These are phyloP conservation scores for Centropus bengalensis DNA, from an alignment of 2,113 vertebrate genomes.

Conservation along the genomic window DNA sequence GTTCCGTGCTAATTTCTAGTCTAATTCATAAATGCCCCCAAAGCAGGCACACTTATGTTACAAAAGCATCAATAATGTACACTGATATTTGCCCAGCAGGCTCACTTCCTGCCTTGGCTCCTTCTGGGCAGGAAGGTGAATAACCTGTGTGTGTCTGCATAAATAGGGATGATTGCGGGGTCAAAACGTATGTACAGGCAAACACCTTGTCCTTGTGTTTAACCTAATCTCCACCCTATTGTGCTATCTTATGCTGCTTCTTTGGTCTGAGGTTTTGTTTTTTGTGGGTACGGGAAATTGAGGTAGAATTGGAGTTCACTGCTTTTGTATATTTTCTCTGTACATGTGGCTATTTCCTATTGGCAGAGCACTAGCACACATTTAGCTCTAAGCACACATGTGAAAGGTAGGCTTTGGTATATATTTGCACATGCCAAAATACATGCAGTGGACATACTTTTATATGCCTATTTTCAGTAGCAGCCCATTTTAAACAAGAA, in stretches of 20 bases:
- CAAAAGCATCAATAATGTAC: conserved; percentile 29
- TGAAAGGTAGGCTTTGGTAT: not conserved
- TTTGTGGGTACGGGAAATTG: not conserved
- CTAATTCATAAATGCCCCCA: conserved; percentile 36
- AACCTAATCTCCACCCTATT: conserved; percentile 4
- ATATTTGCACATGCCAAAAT: conserved; percentile 11
- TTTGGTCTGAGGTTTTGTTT: conserved; percentile 43
- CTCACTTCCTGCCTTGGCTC: not conserved
- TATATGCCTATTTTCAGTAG: not conserved
- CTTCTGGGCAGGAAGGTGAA: conserved; percentile 29
- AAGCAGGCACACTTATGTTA: not conserved
- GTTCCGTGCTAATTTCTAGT: conserved; percentile 22
- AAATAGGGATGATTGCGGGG: conserved; percentile 23
- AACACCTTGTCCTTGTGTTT: not conserved
- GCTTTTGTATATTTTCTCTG: not conserved
- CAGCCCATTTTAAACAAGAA: not conserved
- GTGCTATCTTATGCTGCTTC: not conserved
- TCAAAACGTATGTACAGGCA: conserved; percentile 33
- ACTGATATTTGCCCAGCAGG: conserved; percentile 20
- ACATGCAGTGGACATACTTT: not conserved
- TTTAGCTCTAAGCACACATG: not conserved
- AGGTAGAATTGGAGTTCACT: not conserved
- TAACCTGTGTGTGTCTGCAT: not conserved
- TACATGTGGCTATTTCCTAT: not conserved
- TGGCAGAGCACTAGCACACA: not conserved